A percentile compares a stretch with the other conserved stretches of the same genome.
Evolutionary conservation across 2,797 vertebrate genomes (phyloP).

Genomic region (Antrozous pallidus): DNA sequence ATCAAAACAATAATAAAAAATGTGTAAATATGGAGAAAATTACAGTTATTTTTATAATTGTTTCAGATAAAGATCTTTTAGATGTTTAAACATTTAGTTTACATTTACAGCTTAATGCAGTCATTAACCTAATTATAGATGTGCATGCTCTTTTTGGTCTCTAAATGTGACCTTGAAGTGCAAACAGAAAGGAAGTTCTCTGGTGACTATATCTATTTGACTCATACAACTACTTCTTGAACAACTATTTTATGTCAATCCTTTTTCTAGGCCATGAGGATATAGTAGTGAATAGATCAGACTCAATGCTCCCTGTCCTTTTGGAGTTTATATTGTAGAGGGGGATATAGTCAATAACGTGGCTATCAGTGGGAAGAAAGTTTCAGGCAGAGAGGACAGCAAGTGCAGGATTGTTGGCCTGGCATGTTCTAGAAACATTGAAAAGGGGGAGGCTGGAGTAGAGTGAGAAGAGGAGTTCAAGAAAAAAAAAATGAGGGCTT

Average conservation of each 20-base stretch:
- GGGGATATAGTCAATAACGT: not conserved
- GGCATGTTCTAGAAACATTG: not conserved
- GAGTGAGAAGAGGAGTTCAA: not conserved
- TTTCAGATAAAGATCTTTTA: slow-evolving; percentile 25
- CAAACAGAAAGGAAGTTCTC: not conserved
- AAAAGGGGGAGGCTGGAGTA: not conserved
- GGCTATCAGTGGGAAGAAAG: not conserved
- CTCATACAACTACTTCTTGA: not conserved
- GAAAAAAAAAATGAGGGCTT: not conserved
- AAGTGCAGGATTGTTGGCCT: not conserved
- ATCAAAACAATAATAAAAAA: slow-evolving; percentile 28
- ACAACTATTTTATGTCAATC: not conserved
- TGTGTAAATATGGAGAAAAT: not conserved
- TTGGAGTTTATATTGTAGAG: not conserved
- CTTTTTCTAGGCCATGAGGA: not conserved
- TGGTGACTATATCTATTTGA: not conserved
- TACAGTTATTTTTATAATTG: not conserved
- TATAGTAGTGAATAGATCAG: not conserved
- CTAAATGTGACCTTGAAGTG: not conserved
- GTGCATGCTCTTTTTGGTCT: not conserved
- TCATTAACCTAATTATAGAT: not conserved
- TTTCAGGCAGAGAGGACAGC: not conserved
- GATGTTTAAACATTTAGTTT: slow-evolving; percentile 35
- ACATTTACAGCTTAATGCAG: not conserved
- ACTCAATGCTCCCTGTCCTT: not conserved